These are phyloP conservation scores for Pantelozetes paolii DNA, from an alignment of 2,888 invertebrate species.

Conservation along the genomic window DNA sequence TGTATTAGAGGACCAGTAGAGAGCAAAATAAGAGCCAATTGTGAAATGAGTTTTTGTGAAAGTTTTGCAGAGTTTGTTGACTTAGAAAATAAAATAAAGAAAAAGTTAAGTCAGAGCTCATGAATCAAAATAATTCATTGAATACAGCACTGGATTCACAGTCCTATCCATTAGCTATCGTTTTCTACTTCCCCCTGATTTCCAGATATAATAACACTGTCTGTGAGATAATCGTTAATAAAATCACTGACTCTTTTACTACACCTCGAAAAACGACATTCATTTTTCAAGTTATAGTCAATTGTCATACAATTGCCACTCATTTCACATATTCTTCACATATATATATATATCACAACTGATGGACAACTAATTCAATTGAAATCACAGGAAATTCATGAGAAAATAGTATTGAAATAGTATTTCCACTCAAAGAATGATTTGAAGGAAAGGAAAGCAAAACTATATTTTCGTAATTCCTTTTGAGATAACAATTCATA, in stretches of 20 bases:
- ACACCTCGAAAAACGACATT: background rate
- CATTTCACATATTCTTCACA: background rate
- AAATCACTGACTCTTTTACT: background rate
- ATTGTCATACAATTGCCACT: too few relatives aligned
- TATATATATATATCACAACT: background rate
- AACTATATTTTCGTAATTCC: background rate
- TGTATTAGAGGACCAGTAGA: background rate
- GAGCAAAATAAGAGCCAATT: too few relatives aligned
- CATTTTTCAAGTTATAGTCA: background rate
- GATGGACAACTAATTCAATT: background rate
- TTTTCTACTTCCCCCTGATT: conserved; percentile 1
- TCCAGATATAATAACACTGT: background rate
- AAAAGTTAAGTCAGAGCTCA: background rate
- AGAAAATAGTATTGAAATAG: too few relatives aligned
- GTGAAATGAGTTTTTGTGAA: background rate
- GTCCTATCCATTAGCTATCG: conserved; percentile 20
- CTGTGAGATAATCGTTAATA: background rate
- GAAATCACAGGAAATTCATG: background rate
- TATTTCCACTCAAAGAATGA: background rate
- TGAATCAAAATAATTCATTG: conserved; percentile 14
- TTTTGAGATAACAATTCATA: background rate
- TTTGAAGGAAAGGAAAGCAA: background rate
- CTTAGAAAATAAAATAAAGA: background rate
- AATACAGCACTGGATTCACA: background rate
- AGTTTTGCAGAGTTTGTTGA: background rate